Evolutionary conservation across 2,113 vertebrate genomes (phyloP).

Genomic region (Pseudorhombus dupliciocellatus): DNA sequence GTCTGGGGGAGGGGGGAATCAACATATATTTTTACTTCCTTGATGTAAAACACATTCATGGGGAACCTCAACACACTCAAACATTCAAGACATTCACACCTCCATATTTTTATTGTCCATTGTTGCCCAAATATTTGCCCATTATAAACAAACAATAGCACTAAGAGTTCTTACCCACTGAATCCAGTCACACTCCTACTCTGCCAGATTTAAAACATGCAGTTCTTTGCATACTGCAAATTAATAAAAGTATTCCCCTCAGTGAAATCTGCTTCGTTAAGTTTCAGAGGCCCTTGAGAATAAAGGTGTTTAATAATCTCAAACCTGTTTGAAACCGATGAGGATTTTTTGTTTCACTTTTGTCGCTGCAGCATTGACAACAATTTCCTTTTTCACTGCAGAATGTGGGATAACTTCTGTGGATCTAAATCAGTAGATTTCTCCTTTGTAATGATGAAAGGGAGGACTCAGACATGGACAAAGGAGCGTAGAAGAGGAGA

Average conservation of each 20-base stretch:
- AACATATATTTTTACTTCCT: not conserved
- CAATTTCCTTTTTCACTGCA: constrained; percentile 14
- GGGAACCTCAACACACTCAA: too few relatives aligned
- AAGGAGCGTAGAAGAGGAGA: constrained; percentile 10
- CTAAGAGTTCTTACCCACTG: not conserved
- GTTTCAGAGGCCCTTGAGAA: not conserved
- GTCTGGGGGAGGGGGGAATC: too few relatives aligned
- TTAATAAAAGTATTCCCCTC: not conserved
- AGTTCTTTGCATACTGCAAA: not conserved
- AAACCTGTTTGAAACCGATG: not conserved
- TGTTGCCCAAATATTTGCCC: not conserved
- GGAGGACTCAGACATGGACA: constrained; percentile 7
- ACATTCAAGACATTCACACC: too few relatives aligned
- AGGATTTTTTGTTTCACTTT: not conserved
- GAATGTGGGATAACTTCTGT: not conserved
- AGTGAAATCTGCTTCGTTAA: not conserved
- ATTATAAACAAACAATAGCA: not conserved
- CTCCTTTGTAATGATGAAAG: constrained; percentile 8
- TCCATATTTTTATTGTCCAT: not conserved
- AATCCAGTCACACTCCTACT: not conserved
- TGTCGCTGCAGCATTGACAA: not conserved
- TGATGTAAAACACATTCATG: too few relatives aligned
- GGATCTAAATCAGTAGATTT: constrained; percentile 2
- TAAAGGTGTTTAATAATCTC: not conserved
- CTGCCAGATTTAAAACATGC: too few relatives aligned